Conservation (phyloP, 2,113 vertebrate species). For the Hydrochoerus hydrochaeris region DNA sequence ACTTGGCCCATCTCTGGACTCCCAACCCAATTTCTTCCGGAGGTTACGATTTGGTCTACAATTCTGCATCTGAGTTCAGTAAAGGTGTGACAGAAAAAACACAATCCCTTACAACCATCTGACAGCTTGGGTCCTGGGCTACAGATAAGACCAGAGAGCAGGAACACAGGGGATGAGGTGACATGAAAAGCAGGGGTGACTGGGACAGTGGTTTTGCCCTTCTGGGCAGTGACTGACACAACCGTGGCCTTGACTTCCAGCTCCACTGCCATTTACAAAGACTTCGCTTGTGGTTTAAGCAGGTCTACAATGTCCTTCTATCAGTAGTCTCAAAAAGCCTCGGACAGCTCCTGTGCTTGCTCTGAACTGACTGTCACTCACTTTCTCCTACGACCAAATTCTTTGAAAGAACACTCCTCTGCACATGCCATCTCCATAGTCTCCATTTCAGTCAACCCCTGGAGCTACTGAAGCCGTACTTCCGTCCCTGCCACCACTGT, state of each 20-base stretch:
- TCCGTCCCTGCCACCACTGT: neutral
- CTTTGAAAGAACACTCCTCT: neutral
- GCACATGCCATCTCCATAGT: neutral
- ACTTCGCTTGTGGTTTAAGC: neutral
- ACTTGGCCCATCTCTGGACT: neutral
- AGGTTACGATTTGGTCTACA: neutral
- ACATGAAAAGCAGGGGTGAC: neutral
- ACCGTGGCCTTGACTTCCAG: neutral
- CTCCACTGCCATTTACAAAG: neutral
- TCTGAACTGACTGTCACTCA: neutral
- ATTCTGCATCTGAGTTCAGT: neutral
- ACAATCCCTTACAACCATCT: neutral
- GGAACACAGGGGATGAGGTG: neutral
- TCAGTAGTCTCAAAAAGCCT: neutral
- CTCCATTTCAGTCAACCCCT: neutral
- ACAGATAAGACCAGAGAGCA: neutral
- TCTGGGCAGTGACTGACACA: neutral
- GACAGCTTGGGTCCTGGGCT: neutral
- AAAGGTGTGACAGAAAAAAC: neutral
- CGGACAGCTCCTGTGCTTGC: neutral
- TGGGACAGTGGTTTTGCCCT: neutral
- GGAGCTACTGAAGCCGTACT: neutral
- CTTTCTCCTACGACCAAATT: neutral
- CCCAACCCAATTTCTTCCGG: neutral
- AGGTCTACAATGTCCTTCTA: neutral